These are phyloP conservation scores for Amaurobius ferox DNA, from an alignment of 2,888 invertebrate genomes.

Conservation along the genomic window DNA sequence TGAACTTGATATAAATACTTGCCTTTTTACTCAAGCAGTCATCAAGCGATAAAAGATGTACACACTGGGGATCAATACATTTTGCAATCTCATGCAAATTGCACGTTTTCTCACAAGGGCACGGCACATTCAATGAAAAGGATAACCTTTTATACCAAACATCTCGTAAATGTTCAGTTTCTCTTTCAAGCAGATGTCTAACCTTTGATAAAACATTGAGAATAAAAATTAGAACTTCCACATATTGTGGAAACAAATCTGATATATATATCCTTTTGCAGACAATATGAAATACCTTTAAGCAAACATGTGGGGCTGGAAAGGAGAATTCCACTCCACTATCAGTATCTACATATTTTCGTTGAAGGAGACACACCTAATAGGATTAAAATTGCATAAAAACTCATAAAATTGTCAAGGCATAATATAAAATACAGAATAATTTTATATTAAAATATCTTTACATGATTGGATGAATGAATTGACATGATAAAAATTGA, in stretches of 20 bases:
- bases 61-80: slow-evolving; percentile 77
- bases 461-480: no score
- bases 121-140: slow-evolving; percentile 77
- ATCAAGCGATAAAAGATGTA: slow-evolving; percentile 78
- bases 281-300: slow-evolving; percentile 63
- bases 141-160: slow-evolving; percentile 78
- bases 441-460: no score
- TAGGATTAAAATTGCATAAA: not conserved
- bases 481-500: no score
- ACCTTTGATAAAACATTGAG: slow-evolving; percentile 45
- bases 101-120: slow-evolving; percentile 78
- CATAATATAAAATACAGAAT: no score
- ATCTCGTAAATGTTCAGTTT: slow-evolving; percentile 77
- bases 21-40: slow-evolving; percentile 79
- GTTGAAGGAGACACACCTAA: slow-evolving; percentile 45
- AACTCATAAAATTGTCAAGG: no score
- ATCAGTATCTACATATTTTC: slow-evolving; percentile 51
- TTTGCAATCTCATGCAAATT: slow-evolving; percentile 75
- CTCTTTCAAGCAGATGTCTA: slow-evolving; percentile 78
- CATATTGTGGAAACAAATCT: not conserved
- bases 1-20: no score
- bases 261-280: not conserved
- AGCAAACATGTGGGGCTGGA: slow-evolving; percentile 74
- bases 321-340: slow-evolving; percentile 33
- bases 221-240: not conserved